Percentiles rank a stretch among this genome's conserved stretches.
phyloP scores from a whole-genome alignment of 2,113 vertebrate genomes.

The Prietella phreatophila region DNA sequence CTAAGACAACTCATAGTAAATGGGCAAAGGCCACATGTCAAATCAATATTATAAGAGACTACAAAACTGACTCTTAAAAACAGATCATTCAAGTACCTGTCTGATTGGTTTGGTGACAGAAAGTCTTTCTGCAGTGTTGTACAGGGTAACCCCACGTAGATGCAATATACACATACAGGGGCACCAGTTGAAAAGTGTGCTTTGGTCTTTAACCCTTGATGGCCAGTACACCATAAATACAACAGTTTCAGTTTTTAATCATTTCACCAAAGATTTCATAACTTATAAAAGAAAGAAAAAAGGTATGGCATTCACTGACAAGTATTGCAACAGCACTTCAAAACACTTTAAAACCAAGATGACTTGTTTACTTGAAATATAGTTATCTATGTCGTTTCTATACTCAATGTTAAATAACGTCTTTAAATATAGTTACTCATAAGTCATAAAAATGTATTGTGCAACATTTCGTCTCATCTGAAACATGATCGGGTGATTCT shows the following conservation, averaged over 20 bases:
- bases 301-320: constrained; percentile 28
- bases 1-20: constrained; percentile 5
- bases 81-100: constrained; percentile 39
- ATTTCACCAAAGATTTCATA: constrained; percentile 40
- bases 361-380: constrained; percentile 42
- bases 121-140: constrained; percentile 14
- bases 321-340: constrained; percentile 52
- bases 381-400: constrained; percentile 40
- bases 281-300: constrained; percentile 26
- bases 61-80: constrained; percentile 28
- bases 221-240: constrained; percentile 33
- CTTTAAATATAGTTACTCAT: constrained; percentile 73
- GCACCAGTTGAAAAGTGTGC: constrained; percentile 42
- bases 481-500: constrained; percentile 66
- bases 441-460: constrained; percentile 70
- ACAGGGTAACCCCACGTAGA: constrained; percentile 8
- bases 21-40: constrained; percentile 24
- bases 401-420: constrained; percentile 50
- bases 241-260: constrained; percentile 27
- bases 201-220: constrained; percentile 45
- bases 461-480: constrained; percentile 66
- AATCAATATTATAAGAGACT: constrained; percentile 5
- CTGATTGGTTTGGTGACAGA: constrained; percentile 25
- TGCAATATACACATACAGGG: constrained; percentile 38
- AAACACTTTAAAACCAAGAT: constrained; percentile 36